A percentile compares a stretch with the other conserved stretches of the same genome.
Conservation (phyloP, 2,113 vertebrate species). For the Dicerorhinus sumatrensis region DNA sequence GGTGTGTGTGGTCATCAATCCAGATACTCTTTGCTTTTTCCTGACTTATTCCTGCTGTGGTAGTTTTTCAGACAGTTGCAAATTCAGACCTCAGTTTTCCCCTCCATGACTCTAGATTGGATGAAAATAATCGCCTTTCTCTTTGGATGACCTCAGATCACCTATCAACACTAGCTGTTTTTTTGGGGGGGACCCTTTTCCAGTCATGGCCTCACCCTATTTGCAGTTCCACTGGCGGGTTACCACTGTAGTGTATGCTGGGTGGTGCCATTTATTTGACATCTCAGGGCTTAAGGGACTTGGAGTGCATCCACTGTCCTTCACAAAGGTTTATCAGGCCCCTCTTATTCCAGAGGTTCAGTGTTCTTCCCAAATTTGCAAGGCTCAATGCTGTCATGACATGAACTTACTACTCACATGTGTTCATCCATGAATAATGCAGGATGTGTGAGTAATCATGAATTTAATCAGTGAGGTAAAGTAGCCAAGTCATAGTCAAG, state of each 20-base stretch:
- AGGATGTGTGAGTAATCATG: background rate
- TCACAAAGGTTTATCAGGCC: background rate
- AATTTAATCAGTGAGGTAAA: background rate
- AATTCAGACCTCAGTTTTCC: background rate
- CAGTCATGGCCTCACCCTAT: rapidly evolving
- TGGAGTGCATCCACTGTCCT: background rate
- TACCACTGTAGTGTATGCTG: background rate
- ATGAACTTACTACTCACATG: background rate
- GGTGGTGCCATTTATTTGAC: background rate
- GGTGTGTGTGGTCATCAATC: background rate
- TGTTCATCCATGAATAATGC: background rate
- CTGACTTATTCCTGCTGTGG: background rate
- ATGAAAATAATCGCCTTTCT: background rate
- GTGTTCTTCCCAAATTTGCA: background rate
- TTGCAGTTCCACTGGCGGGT: background rate
- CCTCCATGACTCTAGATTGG: background rate
- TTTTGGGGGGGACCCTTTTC: background rate
- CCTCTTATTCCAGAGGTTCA: background rate
- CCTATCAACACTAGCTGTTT: rapidly evolving
- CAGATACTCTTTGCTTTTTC: background rate
- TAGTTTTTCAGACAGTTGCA: background rate
- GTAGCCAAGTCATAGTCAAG: background rate
- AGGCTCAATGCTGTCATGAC: background rate
- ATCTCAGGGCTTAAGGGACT: background rate
- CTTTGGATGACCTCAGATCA: background rate